Evolutionary conservation across 2,888 invertebrate genomes (phyloP).

Genomic region (Drosophila greeni): DNA sequence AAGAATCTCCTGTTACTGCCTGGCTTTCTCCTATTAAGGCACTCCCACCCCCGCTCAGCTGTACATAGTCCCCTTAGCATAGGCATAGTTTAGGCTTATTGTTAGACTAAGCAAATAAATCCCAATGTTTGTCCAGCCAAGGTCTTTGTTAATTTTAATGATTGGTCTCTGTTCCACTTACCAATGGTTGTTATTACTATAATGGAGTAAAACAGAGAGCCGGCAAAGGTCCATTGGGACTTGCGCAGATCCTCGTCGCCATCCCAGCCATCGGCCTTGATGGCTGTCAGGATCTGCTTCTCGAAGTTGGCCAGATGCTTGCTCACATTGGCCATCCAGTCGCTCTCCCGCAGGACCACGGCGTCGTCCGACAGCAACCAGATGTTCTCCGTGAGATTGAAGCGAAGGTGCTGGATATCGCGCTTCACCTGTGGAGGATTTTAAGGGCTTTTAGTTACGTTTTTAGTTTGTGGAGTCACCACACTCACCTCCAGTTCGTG

Average conservation of each 20-base stretch:
- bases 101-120: conserved; percentile 41
- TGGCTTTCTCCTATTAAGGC: background rate
- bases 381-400: conserved; percentile 87
- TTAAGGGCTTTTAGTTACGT: no score
- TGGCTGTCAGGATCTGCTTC: conserved; percentile 86
- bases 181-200: conserved; percentile 98
- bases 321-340: conserved; percentile 89
- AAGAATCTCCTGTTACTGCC: background rate
- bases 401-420: conserved; percentile 85
- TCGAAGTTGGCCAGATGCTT: conserved; percentile 83
- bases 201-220: conserved; percentile 95
- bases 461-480: conserved; percentile 6
- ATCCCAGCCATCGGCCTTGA: conserved; percentile 94
- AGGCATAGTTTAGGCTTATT: conserved; percentile 37
- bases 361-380: conserved; percentile 83
- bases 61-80: conserved; percentile 38
- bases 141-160: background rate
- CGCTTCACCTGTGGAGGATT: conserved; percentile 83
- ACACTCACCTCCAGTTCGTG: conserved; percentile 86
- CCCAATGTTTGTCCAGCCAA: background rate
- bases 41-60: conserved; percentile 7
- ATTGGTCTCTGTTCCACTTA: conserved; percentile 78
- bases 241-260: conserved; percentile 84
- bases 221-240: conserved; percentile 91
- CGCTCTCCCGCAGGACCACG: conserved; percentile 83